Conservation (phyloP, 2,797 vertebrate genomes). For the Oreochromis grahami region DNA sequence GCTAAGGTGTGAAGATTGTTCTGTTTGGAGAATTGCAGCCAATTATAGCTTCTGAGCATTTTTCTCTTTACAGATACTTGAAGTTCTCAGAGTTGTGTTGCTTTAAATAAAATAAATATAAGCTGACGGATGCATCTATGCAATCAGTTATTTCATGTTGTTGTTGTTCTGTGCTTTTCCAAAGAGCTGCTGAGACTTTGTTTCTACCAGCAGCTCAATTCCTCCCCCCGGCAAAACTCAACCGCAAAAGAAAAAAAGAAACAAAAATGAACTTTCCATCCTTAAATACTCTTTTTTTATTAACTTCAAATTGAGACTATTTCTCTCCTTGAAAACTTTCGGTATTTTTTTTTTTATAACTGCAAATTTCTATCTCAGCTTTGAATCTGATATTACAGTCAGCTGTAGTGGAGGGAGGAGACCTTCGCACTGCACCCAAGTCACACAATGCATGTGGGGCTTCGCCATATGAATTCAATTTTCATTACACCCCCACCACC, state of each 20-base stretch:
- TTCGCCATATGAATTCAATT: slow-evolving; percentile 72
- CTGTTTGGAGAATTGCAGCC: neutral
- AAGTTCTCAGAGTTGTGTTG: neutral
- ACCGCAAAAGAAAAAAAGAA: neutral
- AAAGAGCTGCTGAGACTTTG: neutral
- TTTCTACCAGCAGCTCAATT: neutral
- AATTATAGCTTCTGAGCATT: neutral
- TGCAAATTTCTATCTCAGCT: slow-evolving; percentile 13
- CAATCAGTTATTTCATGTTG: neutral
- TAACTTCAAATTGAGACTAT: neutral
- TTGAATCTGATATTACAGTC: neutral
- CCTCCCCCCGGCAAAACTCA: neutral
- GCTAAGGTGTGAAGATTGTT: neutral
- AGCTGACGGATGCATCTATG: neutral
- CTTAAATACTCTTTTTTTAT: slow-evolving; percentile 14
- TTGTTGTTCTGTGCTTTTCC: neutral
- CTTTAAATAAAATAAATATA: slow-evolving; percentile 5
- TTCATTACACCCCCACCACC: slow-evolving; percentile 60
- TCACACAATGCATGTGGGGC: slow-evolving; percentile 59
- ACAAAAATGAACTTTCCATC: slow-evolving; percentile 17
- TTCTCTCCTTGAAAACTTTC: slow-evolving; percentile 40
- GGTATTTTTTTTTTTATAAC: neutral
- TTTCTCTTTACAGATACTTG: neutral
- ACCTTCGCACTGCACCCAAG: slow-evolving; percentile 50
- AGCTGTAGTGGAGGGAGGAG: slow-evolving; percentile 40